Evolutionary conservation across 2,797 vertebrate genomes (phyloP).

Genomic region (Pseudocheirus occidentalis): DNA sequence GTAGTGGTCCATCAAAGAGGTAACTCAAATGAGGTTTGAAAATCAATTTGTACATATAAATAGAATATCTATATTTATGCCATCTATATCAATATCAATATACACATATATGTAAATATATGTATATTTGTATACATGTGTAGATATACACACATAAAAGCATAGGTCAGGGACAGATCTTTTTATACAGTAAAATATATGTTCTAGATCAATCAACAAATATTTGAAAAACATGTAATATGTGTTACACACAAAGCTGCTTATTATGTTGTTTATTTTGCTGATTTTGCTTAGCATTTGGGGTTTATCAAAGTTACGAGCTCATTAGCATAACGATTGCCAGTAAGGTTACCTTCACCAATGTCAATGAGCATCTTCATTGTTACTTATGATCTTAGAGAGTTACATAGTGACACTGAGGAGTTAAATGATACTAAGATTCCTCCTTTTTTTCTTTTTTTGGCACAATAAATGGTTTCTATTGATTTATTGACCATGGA

Average conservation of each 20-base stretch:
- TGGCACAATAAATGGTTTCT: neutral
- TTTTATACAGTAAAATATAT: neutral
- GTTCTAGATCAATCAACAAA: neutral
- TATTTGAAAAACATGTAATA: neutral
- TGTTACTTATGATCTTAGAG: neutral
- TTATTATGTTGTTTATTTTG: neutral
- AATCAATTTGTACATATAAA: neutral
- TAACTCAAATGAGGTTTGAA: neutral
- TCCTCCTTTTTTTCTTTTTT: too few species aligned
- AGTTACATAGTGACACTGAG: neutral
- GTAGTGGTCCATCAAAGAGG: neutral
- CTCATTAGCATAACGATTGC: neutral
- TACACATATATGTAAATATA: fast-evolving
- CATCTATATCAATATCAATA: neutral
- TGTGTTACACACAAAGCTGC: neutral
- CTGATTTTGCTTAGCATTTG: neutral
- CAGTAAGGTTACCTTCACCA: neutral
- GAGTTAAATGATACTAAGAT: neutral
- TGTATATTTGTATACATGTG: too few species aligned
- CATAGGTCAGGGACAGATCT: neutral
- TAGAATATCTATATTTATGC: neutral
- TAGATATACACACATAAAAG: neutral
- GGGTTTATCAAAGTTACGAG: neutral
- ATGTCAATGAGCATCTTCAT: neutral
- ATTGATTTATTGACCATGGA: neutral